A percentile compares a stretch with the other conserved stretches of the same genome.
These are phyloP conservation scores for Lithophane socia DNA, from an alignment of 2,888 invertebrate genomes.

Conservation along the genomic window DNA sequence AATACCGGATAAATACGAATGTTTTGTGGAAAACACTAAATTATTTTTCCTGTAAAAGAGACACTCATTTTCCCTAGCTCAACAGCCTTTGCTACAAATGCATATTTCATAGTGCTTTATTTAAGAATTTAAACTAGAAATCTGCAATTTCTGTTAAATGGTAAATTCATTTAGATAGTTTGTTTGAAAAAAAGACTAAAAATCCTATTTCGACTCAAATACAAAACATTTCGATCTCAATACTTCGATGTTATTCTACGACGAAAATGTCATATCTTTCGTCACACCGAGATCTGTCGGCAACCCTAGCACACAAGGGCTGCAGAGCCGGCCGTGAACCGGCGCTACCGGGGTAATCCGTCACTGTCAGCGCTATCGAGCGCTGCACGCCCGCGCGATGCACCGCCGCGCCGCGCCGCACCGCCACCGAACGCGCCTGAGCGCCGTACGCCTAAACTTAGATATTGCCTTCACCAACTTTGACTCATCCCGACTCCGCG, in stretches of 20 bases:
- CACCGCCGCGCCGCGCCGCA: conserved; percentile 62
- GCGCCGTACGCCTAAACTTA: conserved; percentile 81
- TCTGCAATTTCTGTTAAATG: too few relatives aligned
- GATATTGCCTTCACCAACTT: conserved; percentile 88
- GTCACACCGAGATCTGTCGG: conserved; percentile 37
- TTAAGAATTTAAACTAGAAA: neutral
- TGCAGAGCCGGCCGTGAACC: conserved; percentile 79
- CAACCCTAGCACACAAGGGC: conserved; percentile 66
- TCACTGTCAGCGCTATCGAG: conserved; percentile 87
- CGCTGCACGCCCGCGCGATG: conserved; percentile 85
- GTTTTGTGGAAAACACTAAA: neutral
- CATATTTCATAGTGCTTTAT: too few relatives aligned
- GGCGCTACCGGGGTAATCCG: conserved; percentile 82
- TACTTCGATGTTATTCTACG: neutral
- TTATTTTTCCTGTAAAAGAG: neutral
- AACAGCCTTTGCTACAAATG: neutral
- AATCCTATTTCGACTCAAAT: neutral
- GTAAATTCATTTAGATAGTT: neutral
- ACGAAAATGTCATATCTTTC: conserved; percentile 44
- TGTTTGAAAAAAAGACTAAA: neutral
- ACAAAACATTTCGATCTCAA: neutral
- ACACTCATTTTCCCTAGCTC: neutral
- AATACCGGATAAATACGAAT: neutral
- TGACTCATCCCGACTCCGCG: conserved; percentile 81
- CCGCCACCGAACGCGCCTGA: conserved; percentile 63